Conservation (phyloP, 2,113 vertebrate species). For the Accipiter virgatus region DNA sequence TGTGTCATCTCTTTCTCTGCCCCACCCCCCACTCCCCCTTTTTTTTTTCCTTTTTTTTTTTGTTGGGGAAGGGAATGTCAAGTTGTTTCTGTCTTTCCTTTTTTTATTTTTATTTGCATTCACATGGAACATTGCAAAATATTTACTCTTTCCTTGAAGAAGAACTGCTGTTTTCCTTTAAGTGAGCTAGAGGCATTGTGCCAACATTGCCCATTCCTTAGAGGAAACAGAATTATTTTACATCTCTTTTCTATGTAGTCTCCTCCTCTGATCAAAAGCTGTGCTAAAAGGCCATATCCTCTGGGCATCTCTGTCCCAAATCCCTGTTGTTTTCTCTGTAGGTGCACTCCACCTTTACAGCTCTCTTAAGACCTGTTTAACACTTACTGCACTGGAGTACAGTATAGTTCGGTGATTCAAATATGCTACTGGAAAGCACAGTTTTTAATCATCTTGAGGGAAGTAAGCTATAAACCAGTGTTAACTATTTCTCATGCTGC, state of each 20-base stretch:
- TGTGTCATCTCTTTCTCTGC: neutral
- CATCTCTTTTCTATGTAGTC: neutral
- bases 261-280: neutral
- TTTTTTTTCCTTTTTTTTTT: rapidly evolving
- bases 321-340: neutral
- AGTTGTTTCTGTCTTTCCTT: neutral
- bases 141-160: neutral
- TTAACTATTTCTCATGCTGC: neutral
- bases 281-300: neutral
- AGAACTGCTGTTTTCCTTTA: neutral
- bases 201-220: neutral
- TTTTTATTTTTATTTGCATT: neutral
- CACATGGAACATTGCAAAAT: neutral
- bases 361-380: neutral
- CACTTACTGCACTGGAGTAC: neutral
- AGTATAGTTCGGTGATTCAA: neutral
- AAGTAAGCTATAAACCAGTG: neutral
- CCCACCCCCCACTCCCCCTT: no score
- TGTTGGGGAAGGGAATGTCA: neutral
- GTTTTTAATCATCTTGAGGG: neutral
- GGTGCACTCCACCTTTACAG: neutral
- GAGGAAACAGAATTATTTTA: neutral
- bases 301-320: neutral
- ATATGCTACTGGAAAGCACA: neutral
- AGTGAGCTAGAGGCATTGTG: neutral